These are phyloP conservation scores for Drymonia ruficornis DNA, from an alignment of 2,888 invertebrate genomes.

Conservation along the genomic window DNA sequence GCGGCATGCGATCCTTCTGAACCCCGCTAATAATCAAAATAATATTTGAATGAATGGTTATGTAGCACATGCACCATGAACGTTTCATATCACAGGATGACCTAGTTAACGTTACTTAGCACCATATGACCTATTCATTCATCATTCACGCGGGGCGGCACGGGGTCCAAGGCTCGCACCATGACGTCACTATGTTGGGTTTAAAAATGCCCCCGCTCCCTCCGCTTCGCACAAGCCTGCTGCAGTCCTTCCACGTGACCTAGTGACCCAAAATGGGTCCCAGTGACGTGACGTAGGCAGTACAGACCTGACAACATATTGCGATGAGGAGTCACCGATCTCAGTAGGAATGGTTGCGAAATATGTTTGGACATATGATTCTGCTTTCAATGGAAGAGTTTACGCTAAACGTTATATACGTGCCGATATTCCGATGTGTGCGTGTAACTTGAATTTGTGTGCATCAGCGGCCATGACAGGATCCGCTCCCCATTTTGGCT, in stretches of 20 bases:
- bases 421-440: slow-evolving; percentile 31
- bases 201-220: slow-evolving; percentile 67
- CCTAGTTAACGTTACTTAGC: slow-evolving; percentile 55
- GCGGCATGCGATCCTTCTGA: too few species aligned
- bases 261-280: slow-evolving; percentile 74
- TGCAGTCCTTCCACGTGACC: slow-evolving; percentile 78
- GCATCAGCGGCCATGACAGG: slow-evolving; percentile 24
- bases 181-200: slow-evolving; percentile 73
- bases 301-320: slow-evolving; percentile 60
- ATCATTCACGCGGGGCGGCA: slow-evolving; percentile 64
- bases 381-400: slow-evolving; percentile 75
- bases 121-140: slow-evolving; percentile 74
- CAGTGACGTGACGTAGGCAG: slow-evolving; percentile 71
- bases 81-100: slow-evolving; percentile 18
- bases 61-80: background rate
- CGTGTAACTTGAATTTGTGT: slow-evolving; percentile 35
- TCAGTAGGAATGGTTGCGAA: slow-evolving; percentile 37
- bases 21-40: too few species aligned
- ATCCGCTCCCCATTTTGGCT: background rate
- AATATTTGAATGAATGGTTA: too few species aligned
- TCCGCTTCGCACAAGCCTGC: slow-evolving; percentile 54
- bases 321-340: slow-evolving; percentile 22
- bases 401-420: slow-evolving; percentile 50
- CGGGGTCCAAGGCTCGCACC: slow-evolving; percentile 56
- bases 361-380: slow-evolving; percentile 46